Base-by-base conservation (phyloP, 2,113 vertebrate species). In the Xenopus laevis region DNA sequence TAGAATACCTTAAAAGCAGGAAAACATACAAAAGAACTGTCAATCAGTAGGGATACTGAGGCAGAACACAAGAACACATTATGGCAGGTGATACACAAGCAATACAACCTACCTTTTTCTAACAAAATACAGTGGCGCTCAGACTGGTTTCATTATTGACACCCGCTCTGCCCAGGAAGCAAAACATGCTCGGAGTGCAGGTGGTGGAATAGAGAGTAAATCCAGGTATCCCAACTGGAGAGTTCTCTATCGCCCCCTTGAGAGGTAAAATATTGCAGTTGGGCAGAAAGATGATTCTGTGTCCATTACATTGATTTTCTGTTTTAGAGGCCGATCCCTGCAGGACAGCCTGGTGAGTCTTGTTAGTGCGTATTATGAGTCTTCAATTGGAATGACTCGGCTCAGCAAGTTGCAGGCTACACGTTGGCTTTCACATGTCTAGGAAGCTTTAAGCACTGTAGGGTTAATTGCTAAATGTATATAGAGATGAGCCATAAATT, bases 381-480 rank as follows among this genome's bases (percentile, higher is more conserved):
- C 80, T 11, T 85, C 89, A 0, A 61, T 81, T 23, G 90, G 78
- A 77, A 89, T 91, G 87, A 92, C 94, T 61, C 87, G 94, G 94
- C 92, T 97, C 75, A 87, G 86, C 82, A 89, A 86, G 17, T 87
- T 95, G 63, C 94, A 95, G 61, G 83, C 92, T 82, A 93, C 93
- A 70, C 88, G 81, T 78, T 96, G 95, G 94, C 87, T 97, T 78
- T 79, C 88, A 21, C 91, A 95, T 9, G 84, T 96, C 82, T 91
- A 95, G 64, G 91, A 84, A 0, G 89, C 90, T 0, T 86, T 94
- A 77, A 91, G 88, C 61, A 87, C 88, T 0, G 90, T 93, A 18
- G 95, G 94, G 45, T 87, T 96, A 71, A 88, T 90, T 8, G 93
- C 89, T 0, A 91, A 94, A 83, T 93, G 91, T 84, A 80, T 95